These are phyloP conservation scores for Cirrhinus mrigala DNA, from an alignment of 2,797 vertebrate species.

Conservation along the genomic window DNA sequence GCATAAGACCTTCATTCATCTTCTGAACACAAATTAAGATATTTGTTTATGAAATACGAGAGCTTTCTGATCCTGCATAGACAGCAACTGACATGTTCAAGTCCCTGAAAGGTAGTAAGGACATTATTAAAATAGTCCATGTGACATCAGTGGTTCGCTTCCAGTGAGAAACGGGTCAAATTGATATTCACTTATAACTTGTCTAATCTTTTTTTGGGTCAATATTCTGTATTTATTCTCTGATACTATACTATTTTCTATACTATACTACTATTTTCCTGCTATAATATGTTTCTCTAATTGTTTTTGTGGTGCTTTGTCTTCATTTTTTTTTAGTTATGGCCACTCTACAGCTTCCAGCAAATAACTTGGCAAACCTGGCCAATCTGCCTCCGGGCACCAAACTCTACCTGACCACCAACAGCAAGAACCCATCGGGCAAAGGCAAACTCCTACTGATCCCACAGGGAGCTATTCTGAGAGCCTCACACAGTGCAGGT, in stretches of 20 bases:
- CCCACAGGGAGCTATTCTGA: constrained; percentile 95
- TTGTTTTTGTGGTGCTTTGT: constrained; percentile 12
- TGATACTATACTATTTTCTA: neutral
- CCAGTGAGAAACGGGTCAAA: neutral
- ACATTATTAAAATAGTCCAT: no score
- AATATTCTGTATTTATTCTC: neutral
- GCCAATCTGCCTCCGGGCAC: constrained; percentile 97
- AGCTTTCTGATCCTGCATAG: no score
- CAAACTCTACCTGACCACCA: constrained; percentile 97
- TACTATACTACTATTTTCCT: neutral
- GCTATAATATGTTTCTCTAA: neutral
- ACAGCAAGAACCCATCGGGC: constrained; percentile 98
- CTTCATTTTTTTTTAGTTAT: constrained; percentile 81
- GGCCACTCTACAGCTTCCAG: constrained; percentile 97
- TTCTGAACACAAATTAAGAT: no score
- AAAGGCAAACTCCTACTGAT: constrained; percentile 98
- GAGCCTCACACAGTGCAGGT: constrained; percentile 88
- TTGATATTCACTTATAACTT: neutral
- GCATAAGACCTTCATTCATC: no score
- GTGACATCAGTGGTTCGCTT: no score
- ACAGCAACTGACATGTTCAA: no score
- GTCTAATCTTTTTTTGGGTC: neutral
- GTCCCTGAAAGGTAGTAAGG: no score
- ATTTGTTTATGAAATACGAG: no score
- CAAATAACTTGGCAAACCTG: constrained; percentile 96